These are phyloP conservation scores for Laticauda laticaudata DNA, from an alignment of 2,113 vertebrate species.

Conservation along the genomic window DNA sequence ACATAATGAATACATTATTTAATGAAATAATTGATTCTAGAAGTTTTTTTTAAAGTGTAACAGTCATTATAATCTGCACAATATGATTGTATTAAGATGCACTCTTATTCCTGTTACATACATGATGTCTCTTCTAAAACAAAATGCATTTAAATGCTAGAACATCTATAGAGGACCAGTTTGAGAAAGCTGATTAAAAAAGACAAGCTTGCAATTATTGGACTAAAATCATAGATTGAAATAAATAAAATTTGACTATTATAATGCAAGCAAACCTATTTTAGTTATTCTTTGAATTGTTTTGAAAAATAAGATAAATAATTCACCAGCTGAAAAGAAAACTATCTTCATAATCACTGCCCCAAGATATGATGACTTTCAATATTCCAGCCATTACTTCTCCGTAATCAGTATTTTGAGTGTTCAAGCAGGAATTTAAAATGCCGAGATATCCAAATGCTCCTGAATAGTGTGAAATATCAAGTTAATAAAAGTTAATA, in stretches of 20 bases:
- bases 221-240: neutral
- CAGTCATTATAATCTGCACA: neutral
- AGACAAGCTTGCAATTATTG: neutral
- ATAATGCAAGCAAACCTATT: neutral
- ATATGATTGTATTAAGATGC: neutral
- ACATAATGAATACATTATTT: neutral
- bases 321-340: slow-evolving; percentile 87
- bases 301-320: slow-evolving; percentile 8
- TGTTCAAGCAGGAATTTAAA: slow-evolving; percentile 85
- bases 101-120: neutral
- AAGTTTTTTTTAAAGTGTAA: neutral
- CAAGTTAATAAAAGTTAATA: neutral
- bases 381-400: slow-evolving; percentile 80
- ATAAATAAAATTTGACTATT: neutral
- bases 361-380: slow-evolving; percentile 87
- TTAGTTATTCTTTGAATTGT: neutral
- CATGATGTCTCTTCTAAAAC: neutral
- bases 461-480: slow-evolving; percentile 69
- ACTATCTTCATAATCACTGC: slow-evolving; percentile 81
- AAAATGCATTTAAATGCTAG: neutral
- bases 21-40: neutral
- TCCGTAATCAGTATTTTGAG: slow-evolving; percentile 71
- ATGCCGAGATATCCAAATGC: slow-evolving; percentile 85
- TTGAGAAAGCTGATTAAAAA: neutral
- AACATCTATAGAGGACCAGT: neutral